These are phyloP conservation scores for Pseudopodoces humilis DNA, from an alignment of 2,113 vertebrate species.

Conservation along the genomic window DNA sequence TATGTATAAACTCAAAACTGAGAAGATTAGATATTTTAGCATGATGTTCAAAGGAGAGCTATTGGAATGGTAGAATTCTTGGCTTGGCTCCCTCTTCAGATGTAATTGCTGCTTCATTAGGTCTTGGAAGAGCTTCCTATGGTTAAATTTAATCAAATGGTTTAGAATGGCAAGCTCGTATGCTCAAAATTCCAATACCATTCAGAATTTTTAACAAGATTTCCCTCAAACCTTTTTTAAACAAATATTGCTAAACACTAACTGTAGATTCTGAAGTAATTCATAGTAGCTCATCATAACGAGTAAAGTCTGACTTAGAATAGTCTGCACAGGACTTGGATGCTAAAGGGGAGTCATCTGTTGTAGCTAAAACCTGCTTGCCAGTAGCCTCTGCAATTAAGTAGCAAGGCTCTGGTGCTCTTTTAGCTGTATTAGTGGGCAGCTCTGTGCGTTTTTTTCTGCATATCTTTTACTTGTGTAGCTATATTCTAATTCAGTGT, in stretches of 20 bases:
- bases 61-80: constrained; percentile 74
- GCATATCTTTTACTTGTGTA: not conserved
- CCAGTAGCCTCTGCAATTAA: constrained; percentile 64
- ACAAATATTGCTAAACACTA: constrained; percentile 56
- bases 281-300: constrained; percentile 30
- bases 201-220: constrained; percentile 66
- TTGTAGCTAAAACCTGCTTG: constrained; percentile 59
- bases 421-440: constrained; percentile 52
- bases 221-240: constrained; percentile 64
- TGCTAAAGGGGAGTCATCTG: constrained; percentile 58
- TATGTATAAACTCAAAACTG: constrained; percentile 48
- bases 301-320: constrained; percentile 52
- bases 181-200: constrained; percentile 72
- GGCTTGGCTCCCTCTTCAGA: constrained; percentile 79
- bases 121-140: constrained; percentile 82
- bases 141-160: constrained; percentile 87
- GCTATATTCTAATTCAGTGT: constrained; percentile 41
- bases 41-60: constrained; percentile 73
- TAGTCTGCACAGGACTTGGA: constrained; percentile 25
- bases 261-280: constrained; percentile 56
- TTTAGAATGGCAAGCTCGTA: constrained; percentile 78
- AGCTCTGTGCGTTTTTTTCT: constrained; percentile 19
- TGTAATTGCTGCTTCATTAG: constrained; percentile 88
- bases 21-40: constrained; percentile 66
- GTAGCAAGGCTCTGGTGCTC: constrained; percentile 47